Percentiles rank a stretch among this genome's conserved stretches.
These are phyloP conservation scores for Prunella fulvescens DNA, from an alignment of 2,113 vertebrate genomes.

Conservation along the genomic window DNA sequence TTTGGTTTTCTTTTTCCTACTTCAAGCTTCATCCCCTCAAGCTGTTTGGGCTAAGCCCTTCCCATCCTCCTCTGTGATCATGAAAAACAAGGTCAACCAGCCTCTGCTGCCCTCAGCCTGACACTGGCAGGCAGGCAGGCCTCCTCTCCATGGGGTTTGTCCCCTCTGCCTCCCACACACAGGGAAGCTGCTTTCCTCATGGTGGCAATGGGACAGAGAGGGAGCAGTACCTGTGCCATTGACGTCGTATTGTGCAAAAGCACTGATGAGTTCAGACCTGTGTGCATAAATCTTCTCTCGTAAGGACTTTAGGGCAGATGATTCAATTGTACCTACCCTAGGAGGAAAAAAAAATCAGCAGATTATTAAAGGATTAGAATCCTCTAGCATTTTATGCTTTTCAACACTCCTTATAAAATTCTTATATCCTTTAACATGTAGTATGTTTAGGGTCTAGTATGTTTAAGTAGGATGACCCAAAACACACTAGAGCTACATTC, in stretches of 20 bases:
- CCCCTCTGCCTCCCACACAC: neutral
- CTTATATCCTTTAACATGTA: neutral
- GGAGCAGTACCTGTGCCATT: constrained; percentile 75
- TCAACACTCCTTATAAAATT: neutral
- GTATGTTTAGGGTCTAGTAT: neutral
- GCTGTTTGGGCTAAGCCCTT: neutral
- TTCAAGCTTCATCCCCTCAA: neutral
- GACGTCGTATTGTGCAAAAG: constrained; percentile 80
- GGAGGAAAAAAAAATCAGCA: neutral
- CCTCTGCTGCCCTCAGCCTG: neutral
- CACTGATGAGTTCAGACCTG: constrained; percentile 80
- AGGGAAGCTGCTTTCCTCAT: neutral
- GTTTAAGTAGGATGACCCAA: neutral
- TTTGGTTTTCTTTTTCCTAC: neutral
- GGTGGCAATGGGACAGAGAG: neutral
- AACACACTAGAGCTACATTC: neutral
- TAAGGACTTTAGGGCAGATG: constrained; percentile 84
- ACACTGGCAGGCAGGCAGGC: neutral
- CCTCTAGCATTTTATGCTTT: neutral
- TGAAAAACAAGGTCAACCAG: neutral
- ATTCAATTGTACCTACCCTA: constrained; percentile 85
- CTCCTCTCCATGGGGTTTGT: neutral
- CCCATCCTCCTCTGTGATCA: neutral
- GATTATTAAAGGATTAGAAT: neutral
- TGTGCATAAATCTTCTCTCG: constrained; percentile 87